Percentiles rank a stretch among this genome's conserved stretches.
Evolutionary conservation across 2,113 vertebrate genomes (phyloP).

Genomic region (Oryzias curvinotus): DNA sequence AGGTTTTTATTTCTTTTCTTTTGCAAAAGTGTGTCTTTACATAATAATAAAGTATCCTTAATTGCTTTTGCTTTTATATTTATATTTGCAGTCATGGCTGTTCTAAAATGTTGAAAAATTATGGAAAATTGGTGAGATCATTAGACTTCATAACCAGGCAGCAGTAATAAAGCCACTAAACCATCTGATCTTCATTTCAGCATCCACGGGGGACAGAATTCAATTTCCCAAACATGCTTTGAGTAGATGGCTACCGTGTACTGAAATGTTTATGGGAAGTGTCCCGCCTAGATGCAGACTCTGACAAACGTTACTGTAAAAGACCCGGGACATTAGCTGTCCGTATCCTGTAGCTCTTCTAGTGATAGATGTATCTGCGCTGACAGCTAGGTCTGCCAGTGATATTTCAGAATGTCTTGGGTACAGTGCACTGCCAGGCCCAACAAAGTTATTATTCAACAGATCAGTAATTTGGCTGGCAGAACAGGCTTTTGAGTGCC

Average conservation of each 20-base stretch:
- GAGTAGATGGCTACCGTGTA: conserved; percentile 32
- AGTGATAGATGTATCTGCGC: conserved; percentile 47
- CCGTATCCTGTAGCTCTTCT: conserved; percentile 42
- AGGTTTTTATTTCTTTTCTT: too few species aligned
- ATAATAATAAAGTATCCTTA: too few species aligned
- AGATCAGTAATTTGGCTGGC: conserved; percentile 56
- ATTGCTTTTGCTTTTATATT: too few species aligned
- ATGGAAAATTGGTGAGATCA: too few species aligned
- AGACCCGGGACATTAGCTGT: conserved; percentile 58
- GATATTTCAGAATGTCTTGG: conserved; percentile 56
- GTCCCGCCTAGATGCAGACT: conserved; percentile 42
- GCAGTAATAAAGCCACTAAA: not conserved
- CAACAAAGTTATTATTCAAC: conserved; percentile 57
- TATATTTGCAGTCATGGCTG: too few species aligned
- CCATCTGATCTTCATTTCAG: conserved; percentile 3
- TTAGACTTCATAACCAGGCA: not conserved
- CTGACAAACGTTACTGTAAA: conserved; percentile 47
- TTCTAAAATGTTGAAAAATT: too few species aligned
- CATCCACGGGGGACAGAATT: conserved; percentile 12
- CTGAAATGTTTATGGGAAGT: conserved; percentile 44
- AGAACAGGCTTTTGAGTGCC: conserved; percentile 51
- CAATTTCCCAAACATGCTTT: conserved; percentile 31
- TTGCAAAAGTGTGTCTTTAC: too few species aligned
- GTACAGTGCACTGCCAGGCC: conserved; percentile 48
- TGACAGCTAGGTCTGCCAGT: conserved; percentile 56